phyloP scores from a whole-genome alignment of 1,140 invertebrate genomes.

The Ditylenchus dipsaci region DNA sequence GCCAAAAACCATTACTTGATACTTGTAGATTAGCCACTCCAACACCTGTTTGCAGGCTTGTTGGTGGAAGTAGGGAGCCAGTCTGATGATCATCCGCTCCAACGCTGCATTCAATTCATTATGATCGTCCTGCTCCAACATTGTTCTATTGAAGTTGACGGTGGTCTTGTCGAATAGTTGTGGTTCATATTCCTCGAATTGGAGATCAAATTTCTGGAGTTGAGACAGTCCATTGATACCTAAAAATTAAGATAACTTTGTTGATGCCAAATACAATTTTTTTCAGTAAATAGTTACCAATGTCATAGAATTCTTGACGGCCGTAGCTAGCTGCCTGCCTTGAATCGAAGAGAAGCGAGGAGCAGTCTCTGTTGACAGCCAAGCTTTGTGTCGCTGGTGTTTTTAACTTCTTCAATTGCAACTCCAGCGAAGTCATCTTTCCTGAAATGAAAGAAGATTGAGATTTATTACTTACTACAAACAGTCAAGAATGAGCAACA shows the following conservation, averaged over 20 bases:
- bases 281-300: too few relatives aligned
- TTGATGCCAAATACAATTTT: too few relatives aligned
- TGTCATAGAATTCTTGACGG: slow-evolving; percentile 36
- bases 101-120: slow-evolving; percentile 24
- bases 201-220: slow-evolving; percentile 37
- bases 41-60: slow-evolving; percentile 40
- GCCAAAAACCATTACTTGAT: slow-evolving; percentile 26
- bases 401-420: slow-evolving; percentile 31
- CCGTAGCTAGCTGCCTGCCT: slow-evolving; percentile 37
- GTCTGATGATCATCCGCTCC: slow-evolving; percentile 25
- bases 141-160: slow-evolving; percentile 28
- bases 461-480: background rate
- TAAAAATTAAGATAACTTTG: too few relatives aligned
- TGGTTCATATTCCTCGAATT: slow-evolving; percentile 27
- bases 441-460: background rate
- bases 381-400: slow-evolving; percentile 16
- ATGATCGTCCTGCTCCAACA: slow-evolving; percentile 29
- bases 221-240: slow-evolving; percentile 28
- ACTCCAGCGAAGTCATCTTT: slow-evolving; percentile 28
- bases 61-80: slow-evolving; percentile 43
- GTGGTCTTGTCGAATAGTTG: slow-evolving; percentile 26
- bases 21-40: slow-evolving; percentile 43
- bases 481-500: too few relatives aligned
- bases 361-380: slow-evolving; percentile 32
- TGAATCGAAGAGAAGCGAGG: slow-evolving; percentile 32